Evolutionary conservation across 2,113 vertebrate species (phyloP).

Genomic region (Dunckerocampus dactyliophorus): DNA sequence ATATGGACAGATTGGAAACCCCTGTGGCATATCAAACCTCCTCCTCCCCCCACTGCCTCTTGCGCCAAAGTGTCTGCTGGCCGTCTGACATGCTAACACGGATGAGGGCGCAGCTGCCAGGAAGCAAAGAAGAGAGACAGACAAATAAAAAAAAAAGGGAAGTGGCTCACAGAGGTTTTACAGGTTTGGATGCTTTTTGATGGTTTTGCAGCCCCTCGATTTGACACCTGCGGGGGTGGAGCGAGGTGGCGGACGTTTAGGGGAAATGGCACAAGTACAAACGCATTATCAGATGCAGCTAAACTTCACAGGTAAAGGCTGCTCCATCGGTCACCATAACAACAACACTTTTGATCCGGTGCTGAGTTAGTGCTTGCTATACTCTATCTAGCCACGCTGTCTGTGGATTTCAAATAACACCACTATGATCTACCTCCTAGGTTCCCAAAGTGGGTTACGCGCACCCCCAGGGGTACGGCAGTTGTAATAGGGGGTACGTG

Average conservation of each 20-base stretch:
- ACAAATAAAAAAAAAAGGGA: conserved; percentile 16
- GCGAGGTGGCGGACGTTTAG: conserved; percentile 43
- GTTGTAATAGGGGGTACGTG: too few relatives aligned
- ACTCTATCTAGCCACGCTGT: conserved; percentile 49
- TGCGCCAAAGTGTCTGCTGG: conserved; percentile 45
- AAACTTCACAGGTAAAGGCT: conserved; percentile 64
- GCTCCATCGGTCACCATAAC: conserved; percentile 68
- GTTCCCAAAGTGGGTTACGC: too few relatives aligned
- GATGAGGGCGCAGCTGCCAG: conserved; percentile 59
- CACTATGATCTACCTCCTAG: conserved; percentile 43
- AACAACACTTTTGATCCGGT: conserved; percentile 65
- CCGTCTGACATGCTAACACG: conserved; percentile 46
- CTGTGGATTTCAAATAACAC: conserved; percentile 48
- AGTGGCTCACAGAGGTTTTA: conserved; percentile 16
- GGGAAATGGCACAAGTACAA: conserved; percentile 35
- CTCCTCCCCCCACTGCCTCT: conserved; percentile 47
- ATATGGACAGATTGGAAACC: conserved; percentile 39
- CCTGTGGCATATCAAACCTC: conserved; percentile 40
- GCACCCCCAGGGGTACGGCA: too few relatives aligned
- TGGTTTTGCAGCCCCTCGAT: conserved; percentile 17
- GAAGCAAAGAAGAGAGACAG: conserved; percentile 31
- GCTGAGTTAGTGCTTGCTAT: conserved; percentile 67
- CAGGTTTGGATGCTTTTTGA: conserved; percentile 12
- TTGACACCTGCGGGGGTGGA: conserved; percentile 15
- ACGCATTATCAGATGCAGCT: conserved; percentile 56